A percentile compares a stretch with the other conserved stretches of the same genome.
Evolutionary conservation across 2,113 vertebrate species (phyloP).

Genomic region (Semnornis frantzii): DNA sequence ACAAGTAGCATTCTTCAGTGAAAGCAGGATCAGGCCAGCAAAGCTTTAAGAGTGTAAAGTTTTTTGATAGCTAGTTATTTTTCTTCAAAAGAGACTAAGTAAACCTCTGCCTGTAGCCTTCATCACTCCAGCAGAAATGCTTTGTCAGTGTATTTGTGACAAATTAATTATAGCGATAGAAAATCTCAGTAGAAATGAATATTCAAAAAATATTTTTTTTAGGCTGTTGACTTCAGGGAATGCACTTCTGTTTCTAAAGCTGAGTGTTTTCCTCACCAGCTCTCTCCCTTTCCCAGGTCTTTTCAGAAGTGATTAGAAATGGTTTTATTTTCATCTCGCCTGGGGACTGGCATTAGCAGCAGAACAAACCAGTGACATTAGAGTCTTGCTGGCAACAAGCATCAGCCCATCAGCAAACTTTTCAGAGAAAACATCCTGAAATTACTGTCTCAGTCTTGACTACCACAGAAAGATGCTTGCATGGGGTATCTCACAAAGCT

Average conservation of each 20-base stretch:
- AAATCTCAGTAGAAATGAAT: conserved; percentile 24
- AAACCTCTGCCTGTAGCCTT: conserved; percentile 64
- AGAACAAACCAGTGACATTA: background rate
- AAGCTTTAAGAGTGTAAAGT: conserved; percentile 43
- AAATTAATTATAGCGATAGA: conserved; percentile 62
- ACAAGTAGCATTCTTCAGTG: conserved; percentile 28
- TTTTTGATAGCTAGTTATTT: conserved; percentile 60
- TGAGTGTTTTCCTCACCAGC: conserved; percentile 35
- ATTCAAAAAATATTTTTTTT: background rate
- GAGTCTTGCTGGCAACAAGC: background rate
- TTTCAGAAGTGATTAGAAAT: conserved; percentile 46
- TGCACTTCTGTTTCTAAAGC: background rate
- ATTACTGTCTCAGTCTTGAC: rapidly evolving
- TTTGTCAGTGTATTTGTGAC: conserved; percentile 64
- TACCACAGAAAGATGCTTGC: background rate
- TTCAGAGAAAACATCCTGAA: background rate
- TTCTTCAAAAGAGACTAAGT: conserved; percentile 35
- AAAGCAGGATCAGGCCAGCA: conserved; percentile 30
- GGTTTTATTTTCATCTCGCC: conserved; percentile 33
- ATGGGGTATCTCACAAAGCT: background rate
- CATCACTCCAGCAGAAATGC: conserved; percentile 39
- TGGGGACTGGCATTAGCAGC: conserved; percentile 31
- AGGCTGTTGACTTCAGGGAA: conserved; percentile 40
- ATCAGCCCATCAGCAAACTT: background rate
- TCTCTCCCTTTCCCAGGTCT: background rate